phyloP scores from a whole-genome alignment of 2,113 vertebrate species.

The Channa argus region DNA sequence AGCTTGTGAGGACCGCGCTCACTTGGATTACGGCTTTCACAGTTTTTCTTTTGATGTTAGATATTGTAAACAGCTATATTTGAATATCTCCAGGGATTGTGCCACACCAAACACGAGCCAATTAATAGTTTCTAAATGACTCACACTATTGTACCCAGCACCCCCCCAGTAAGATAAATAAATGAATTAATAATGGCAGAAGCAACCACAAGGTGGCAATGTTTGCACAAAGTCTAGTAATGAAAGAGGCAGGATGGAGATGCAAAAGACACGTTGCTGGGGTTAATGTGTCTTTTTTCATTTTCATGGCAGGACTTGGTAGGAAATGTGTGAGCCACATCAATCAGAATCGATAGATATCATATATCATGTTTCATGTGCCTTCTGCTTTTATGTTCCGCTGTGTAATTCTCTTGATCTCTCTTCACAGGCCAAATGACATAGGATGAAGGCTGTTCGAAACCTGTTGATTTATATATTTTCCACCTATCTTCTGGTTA shows the following conservation, averaged over 20 bases:
- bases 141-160: slow-evolving; percentile 63
- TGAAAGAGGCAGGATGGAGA: slow-evolving; percentile 77
- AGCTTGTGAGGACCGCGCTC: slow-evolving; percentile 32
- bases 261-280: slow-evolving; percentile 66
- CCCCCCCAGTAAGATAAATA: slow-evolving; percentile 41
- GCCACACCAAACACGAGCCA: slow-evolving; percentile 53
- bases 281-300: slow-evolving; percentile 57
- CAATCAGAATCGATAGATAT: slow-evolving; percentile 28
- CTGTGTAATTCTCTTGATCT: slow-evolving; percentile 86
- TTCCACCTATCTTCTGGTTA: slow-evolving; percentile 99
- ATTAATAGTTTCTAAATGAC: slow-evolving; percentile 71
- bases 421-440: slow-evolving; percentile 98
- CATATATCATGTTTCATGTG: slow-evolving; percentile 39
- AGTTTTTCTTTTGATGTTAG: slow-evolving; percentile 4
- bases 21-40: slow-evolving; percentile 6
- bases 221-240: slow-evolving; percentile 91
- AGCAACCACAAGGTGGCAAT: slow-evolving; percentile 96
- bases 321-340: slow-evolving; percentile 40
- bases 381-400: slow-evolving; percentile 35
- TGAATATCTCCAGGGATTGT: slow-evolving; percentile 33
- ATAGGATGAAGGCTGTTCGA: slow-evolving; percentile 99
- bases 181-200: slow-evolving; percentile 63
- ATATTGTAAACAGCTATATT: slow-evolving; percentile 36
- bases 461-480: slow-evolving; percentile 99
- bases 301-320: slow-evolving; percentile 34